phyloP scores from a whole-genome alignment of 2,113 vertebrate species.

The Myiozetetes cayanensis region DNA sequence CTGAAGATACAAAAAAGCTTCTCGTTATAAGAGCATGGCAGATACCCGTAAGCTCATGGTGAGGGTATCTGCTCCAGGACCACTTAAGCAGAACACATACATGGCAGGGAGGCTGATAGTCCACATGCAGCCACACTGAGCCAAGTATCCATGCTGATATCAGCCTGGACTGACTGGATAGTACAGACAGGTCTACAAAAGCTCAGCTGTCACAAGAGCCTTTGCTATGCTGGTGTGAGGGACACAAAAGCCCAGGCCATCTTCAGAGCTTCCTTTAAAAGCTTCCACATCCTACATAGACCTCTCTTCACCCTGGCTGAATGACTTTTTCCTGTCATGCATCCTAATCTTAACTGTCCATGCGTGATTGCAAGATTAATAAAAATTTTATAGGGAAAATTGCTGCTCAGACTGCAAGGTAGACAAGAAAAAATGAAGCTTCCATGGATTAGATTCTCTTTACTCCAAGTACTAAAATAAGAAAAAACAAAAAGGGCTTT shows the following conservation, averaged over 20 bases:
- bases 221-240: neutral
- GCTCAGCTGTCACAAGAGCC: neutral
- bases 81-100: rapidly evolving
- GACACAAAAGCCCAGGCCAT: neutral
- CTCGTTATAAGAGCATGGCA: neutral
- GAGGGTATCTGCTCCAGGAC: neutral
- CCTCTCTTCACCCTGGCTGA: neutral
- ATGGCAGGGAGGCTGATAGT: neutral
- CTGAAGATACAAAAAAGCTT: neutral
- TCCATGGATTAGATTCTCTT: neutral
- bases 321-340: neutral
- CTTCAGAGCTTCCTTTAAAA: neutral
- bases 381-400: neutral
- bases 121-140: rapidly evolving
- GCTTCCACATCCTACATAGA: neutral
- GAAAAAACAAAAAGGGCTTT: neutral
- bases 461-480: neutral
- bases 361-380: neutral
- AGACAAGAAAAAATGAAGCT: neutral
- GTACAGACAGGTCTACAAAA: neutral
- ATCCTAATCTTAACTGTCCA: neutral
- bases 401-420: neutral
- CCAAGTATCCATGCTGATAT: rapidly evolving
- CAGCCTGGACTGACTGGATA: neutral
- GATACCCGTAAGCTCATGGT: neutral